Conservation (phyloP, 2,888 invertebrate genomes). For the Agrotis exclamationis region DNA sequence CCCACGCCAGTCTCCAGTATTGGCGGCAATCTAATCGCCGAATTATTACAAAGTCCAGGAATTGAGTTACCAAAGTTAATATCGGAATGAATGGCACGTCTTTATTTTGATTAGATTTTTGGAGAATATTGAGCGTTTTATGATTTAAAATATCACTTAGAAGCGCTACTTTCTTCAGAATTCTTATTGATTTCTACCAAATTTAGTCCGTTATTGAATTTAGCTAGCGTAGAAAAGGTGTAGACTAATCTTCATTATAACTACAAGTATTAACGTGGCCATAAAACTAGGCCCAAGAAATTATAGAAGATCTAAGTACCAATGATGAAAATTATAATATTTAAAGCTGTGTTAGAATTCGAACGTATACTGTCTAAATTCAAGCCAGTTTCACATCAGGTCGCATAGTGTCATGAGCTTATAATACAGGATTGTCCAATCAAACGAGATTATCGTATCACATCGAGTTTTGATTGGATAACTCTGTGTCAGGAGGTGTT, state of each 20-base stretch:
- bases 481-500: no score
- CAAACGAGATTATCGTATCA: neutral
- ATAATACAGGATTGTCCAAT: neutral
- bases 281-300: neutral
- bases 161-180: neutral
- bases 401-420: neutral
- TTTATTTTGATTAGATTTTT: conserved; percentile 23
- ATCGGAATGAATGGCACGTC: conserved; percentile 9
- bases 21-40: conserved; percentile 52
- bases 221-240: neutral
- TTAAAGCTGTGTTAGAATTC: neutral
- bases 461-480: neutral
- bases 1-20: conserved; percentile 41
- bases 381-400: neutral
- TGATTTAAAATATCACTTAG: neutral
- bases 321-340: neutral
- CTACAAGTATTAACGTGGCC: neutral
- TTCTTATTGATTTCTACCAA: neutral
- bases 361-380: neutral
- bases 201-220: neutral
- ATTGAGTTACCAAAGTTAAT: conserved; percentile 49
- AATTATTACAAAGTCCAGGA: conserved; percentile 52
- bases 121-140: conserved; percentile 7
- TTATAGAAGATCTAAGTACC: neutral
- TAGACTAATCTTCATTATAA: neutral